phyloP scores from a whole-genome alignment of 2,888 invertebrate genomes.

The Unio pictorum region DNA sequence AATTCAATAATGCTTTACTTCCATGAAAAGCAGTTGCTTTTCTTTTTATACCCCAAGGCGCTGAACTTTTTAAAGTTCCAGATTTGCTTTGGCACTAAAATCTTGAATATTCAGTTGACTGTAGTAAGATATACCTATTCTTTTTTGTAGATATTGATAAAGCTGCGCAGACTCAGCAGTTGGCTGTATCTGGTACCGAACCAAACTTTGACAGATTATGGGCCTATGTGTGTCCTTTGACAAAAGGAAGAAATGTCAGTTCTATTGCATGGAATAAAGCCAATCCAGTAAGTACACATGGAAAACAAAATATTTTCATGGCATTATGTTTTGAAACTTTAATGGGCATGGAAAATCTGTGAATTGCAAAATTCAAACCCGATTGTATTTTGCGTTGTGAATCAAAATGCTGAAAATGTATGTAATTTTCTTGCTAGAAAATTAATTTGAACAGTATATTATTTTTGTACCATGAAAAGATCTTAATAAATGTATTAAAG shows the following conservation, averaged over 20 bases:
- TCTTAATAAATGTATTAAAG: no score
- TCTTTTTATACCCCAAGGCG: no score
- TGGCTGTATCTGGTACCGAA: slow-evolving; percentile 54
- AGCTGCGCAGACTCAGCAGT: slow-evolving; percentile 28
- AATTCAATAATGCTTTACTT: no score
- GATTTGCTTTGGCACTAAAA: no score
- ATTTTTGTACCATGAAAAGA: no score
- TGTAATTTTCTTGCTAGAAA: no score
- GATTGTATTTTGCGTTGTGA: no score
- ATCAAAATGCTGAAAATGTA: no score
- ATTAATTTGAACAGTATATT: no score
- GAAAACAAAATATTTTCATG: not conserved
- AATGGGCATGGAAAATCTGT: not conserved
- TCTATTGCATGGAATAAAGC: slow-evolving; percentile 69
- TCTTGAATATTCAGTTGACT: not conserved
- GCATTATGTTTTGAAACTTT: not conserved
- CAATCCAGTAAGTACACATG: slow-evolving; percentile 59
- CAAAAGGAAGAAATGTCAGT: slow-evolving; percentile 67
- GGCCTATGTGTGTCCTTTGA: slow-evolving; percentile 66
- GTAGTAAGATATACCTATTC: not conserved
- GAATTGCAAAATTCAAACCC: not conserved
- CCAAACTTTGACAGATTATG: slow-evolving; percentile 69
- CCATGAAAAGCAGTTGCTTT: no score
- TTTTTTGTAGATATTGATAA: slow-evolving; percentile 47
- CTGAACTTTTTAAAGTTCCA: no score